Conservation (phyloP, 1,140 invertebrate species). For the Xylocopa sonorina region DNA sequence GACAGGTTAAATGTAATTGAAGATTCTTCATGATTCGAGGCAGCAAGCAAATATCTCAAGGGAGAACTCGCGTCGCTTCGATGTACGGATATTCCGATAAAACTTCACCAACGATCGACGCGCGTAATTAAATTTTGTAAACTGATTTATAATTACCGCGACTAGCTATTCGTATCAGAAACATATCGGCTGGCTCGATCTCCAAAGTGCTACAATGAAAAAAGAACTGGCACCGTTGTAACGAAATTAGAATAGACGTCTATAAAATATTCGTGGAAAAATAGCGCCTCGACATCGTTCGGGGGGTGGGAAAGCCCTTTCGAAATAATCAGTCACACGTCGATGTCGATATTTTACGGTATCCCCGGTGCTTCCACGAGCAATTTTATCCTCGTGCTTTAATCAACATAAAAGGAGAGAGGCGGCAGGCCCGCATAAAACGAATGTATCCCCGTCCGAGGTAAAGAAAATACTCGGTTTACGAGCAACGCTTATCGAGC, state of each 20-base stretch:
- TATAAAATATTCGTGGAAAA: not conserved
- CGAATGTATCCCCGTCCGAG: not conserved
- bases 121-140: not conserved
- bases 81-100: not conserved
- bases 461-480: conserved; percentile 24
- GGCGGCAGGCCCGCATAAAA: not conserved
- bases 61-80: not conserved
- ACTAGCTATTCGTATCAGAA: too few species aligned
- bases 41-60: not conserved
- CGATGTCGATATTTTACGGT: not conserved
- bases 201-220: not conserved
- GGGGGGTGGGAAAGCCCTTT: too few species aligned
- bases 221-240: not conserved
- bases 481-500: conserved; percentile 22
- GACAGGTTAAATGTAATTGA: too few species aligned
- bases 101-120: not conserved
- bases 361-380: not conserved
- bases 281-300: too few species aligned
- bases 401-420: conserved; percentile 18
- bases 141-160: not conserved
- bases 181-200: not conserved
- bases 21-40: too few species aligned
- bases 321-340: conserved; percentile 4
- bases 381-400: conserved; percentile 7
- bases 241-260: too few species aligned